phyloP scores from a whole-genome alignment of 2,888 invertebrate genomes.

The Nephrocerus scutellatus region DNA sequence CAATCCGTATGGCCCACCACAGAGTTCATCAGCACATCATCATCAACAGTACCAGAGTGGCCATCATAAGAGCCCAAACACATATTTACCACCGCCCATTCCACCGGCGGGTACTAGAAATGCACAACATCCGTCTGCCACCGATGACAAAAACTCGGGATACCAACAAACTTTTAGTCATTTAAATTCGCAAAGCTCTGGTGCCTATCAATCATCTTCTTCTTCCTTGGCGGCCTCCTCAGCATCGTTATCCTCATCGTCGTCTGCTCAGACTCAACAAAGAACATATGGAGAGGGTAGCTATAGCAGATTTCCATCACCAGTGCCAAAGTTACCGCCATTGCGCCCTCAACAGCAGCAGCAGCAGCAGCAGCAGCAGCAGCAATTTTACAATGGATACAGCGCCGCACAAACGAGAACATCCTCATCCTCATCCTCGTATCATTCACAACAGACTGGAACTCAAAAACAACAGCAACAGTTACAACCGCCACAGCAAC shows the following conservation, averaged over 20 bases:
- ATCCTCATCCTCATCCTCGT: conserved; percentile 23
- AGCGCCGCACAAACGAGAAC: conserved; percentile 25
- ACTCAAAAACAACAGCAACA: conserved; percentile 20
- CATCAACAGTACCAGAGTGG: conserved; percentile 22
- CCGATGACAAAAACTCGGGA: conserved; percentile 4
- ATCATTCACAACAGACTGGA: conserved; percentile 17
- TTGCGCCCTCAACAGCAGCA: conserved; percentile 23
- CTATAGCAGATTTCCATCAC: conserved; percentile 19
- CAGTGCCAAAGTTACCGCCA: conserved; percentile 15
- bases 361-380: conserved; percentile 17
- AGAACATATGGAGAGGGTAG: conserved; percentile 40
- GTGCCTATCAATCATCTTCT: conserved; percentile 32
- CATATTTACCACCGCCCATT: conserved; percentile 44
- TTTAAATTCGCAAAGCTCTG: conserved; percentile 23
- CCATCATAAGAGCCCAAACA: conserved; percentile 37
- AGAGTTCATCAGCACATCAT: conserved; percentile 29
- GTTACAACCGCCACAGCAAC: conserved; percentile 20
- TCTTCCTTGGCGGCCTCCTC: not conserved
- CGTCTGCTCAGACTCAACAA: not conserved
- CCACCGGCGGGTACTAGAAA: conserved; percentile 29
- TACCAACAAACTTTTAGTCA: conserved; percentile 20
- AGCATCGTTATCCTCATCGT: not conserved
- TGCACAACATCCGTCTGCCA: conserved; percentile 27
- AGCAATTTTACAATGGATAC: conserved; percentile 37
- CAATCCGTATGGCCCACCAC: conserved; percentile 45